Conservation (phyloP, 2,888 invertebrate genomes). For the Pristionchus arcanus region DNA sequence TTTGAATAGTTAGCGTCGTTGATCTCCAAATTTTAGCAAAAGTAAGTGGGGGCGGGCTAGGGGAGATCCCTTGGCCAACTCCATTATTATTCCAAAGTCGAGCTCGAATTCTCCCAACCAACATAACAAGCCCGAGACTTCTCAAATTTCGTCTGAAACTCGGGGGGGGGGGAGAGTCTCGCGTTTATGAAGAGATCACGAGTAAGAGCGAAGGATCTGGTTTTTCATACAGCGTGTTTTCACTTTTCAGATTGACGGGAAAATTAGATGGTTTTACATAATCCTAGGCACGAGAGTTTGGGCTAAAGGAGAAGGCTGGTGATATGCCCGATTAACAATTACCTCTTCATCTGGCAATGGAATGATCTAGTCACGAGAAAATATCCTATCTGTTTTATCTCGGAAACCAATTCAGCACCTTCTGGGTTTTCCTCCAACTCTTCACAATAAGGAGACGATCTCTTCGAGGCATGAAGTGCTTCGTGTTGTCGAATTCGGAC, state of each 20-base stretch:
- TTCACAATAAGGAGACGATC: constrained; percentile 73
- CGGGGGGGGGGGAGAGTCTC: neutral
- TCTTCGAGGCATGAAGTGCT: constrained; percentile 69
- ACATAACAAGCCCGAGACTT: neutral
- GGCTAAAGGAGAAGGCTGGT: too few species aligned
- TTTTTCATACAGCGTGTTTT: neutral
- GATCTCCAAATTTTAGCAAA: neutral
- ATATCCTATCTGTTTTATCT: neutral
- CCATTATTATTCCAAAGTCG: neutral
- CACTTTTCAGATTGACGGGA: too few species aligned
- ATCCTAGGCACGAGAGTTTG: neutral
- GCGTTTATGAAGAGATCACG: constrained; percentile 5
- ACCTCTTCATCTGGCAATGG: too few species aligned
- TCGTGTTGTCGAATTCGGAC: constrained; percentile 30
- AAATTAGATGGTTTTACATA: neutral
- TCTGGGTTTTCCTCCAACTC: constrained; percentile 75
- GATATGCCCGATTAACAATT: too few species aligned
- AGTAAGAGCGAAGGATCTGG: neutral
- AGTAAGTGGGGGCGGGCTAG: neutral
- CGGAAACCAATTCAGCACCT: constrained; percentile 60
- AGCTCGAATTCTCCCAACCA: neutral
- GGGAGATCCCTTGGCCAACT: neutral
- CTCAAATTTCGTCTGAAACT: constrained; percentile 8
- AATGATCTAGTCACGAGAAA: neutral
- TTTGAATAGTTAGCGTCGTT: neutral